Base-by-base conservation (phyloP, 2,797 vertebrate species). In the Oceanodroma leucorhoa region DNA sequence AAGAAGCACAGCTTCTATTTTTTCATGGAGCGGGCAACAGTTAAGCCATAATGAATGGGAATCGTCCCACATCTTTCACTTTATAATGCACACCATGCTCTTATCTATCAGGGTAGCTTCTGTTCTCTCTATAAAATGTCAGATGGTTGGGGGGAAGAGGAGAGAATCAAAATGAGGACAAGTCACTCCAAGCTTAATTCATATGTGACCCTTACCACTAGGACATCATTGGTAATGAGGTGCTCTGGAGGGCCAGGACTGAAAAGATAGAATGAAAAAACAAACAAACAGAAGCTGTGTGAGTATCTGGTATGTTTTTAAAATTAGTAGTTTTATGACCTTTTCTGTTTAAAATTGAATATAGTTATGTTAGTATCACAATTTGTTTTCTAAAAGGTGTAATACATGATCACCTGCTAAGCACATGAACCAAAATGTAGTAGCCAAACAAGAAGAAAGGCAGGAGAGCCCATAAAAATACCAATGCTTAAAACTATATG, bases 191-290 rank as follows among this genome's bases (percentile, higher is more conserved):
- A 76, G 66, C 17, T 64, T 69, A 89, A 87, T 54, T 70, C 16
- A 3, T 55, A 58, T 23, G 14, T 81, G 72, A 96, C 41, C 36
- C 95, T 96, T 98, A 99, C 99, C 98, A 99, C 96, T 61, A 99
- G 62, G 60, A 99, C 98, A 79, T 98, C 98, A 84, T 99, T 99
- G 70, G 98, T 98, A 86, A 97, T 19, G 38, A 98, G 98, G 36
- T 71, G 87, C 58, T 98, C 97, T 20, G 96, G 91, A 36, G 93
- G 58, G 8, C 97, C 96, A 45, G 96, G 83, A 87, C 98, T 99
- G 93, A 66, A 98, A 98, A 70, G 72, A 91, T 16, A 96, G 38
- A 86, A 92, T 46, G 5, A 76, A 93, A 62, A 57, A 41, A 58
- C 2, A 57, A 81, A 20, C 3, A 83, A 84, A 66, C 2, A 57